Evolutionary conservation across 2,888 invertebrate species (phyloP).

Genomic region (Phaedon cochleariae): DNA sequence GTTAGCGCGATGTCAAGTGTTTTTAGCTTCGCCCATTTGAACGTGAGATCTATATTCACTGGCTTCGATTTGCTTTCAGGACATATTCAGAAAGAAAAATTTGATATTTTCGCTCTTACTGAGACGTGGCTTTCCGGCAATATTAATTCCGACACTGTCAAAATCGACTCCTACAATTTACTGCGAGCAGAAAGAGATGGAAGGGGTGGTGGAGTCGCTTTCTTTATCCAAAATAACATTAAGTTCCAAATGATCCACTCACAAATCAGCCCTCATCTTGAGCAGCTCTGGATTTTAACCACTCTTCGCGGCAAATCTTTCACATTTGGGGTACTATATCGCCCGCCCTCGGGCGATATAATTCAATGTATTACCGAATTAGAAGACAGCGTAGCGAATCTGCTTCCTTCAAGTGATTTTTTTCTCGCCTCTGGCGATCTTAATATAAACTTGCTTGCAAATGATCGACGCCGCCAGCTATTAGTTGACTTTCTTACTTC

Average conservation of each 20-base stretch:
- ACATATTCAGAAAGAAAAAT: slow-evolving; percentile 3
- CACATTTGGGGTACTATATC: slow-evolving; percentile 4
- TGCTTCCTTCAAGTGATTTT: neutral
- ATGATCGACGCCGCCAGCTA: neutral
- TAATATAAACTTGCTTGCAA: no score
- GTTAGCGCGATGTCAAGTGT: neutral
- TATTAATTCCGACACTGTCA: neutral
- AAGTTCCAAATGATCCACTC: neutral
- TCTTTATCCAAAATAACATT: neutral
- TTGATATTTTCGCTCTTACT: slow-evolving; percentile 6
- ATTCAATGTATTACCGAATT: neutral
- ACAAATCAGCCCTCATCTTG: slow-evolving; percentile 1
- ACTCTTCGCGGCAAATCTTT: slow-evolving; percentile 9
- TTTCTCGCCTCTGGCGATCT: neutral
- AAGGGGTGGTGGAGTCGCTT: neutral
- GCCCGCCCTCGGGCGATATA: no score
- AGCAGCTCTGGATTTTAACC: slow-evolving; percentile 1
- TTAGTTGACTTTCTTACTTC: neutral
- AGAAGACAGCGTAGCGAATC: neutral
- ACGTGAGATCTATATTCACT: neutral
- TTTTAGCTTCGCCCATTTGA: neutral
- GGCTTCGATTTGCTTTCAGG: neutral
- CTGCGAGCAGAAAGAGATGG: neutral
- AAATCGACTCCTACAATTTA: neutral
- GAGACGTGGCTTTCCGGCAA: neutral